Evolutionary conservation across 2,888 invertebrate species (phyloP).

Genomic region (Synanthedon tipuliformis): DNA sequence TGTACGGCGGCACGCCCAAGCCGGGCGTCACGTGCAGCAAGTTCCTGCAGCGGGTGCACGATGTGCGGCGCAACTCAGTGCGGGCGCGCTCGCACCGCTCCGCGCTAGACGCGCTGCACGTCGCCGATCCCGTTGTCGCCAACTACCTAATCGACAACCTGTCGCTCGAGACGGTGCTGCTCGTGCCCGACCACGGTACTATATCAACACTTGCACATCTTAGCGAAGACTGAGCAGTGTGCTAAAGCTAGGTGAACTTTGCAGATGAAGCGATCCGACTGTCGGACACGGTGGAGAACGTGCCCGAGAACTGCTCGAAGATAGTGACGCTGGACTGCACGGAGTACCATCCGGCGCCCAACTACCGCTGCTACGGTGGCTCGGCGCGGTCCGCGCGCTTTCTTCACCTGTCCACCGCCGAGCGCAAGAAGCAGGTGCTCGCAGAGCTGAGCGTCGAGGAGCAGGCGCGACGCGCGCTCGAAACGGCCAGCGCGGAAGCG

Average conservation of each 20-base stretch:
- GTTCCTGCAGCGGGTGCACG: slow-evolving; percentile 66
- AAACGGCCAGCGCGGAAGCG: slow-evolving; percentile 36
- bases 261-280: slow-evolving; percentile 75
- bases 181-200: slow-evolving; percentile 75
- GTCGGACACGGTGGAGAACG: slow-evolving; percentile 72
- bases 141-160: slow-evolving; percentile 88
- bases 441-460: slow-evolving; percentile 48
- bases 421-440: slow-evolving; percentile 58
- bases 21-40: slow-evolving; percentile 75
- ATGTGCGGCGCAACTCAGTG: slow-evolving; percentile 57
- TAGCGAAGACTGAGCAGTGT: neutral
- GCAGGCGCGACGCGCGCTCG: slow-evolving; percentile 20
- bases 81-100: slow-evolving; percentile 47
- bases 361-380: slow-evolving; percentile 80
- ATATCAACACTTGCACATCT: neutral
- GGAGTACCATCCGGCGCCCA: slow-evolving; percentile 80
- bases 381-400: slow-evolving; percentile 61
- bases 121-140: slow-evolving; percentile 80
- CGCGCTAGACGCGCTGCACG: slow-evolving; percentile 78
- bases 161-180: slow-evolving; percentile 78
- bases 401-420: slow-evolving; percentile 76
- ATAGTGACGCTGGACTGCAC: slow-evolving; percentile 76
- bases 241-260: no score
- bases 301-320: slow-evolving; percentile 76
- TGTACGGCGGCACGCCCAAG: slow-evolving; percentile 40